Evolutionary conservation across 1,140 invertebrate genomes (phyloP).

Genomic region (Trichomalopsis sarcophagae): DNA sequence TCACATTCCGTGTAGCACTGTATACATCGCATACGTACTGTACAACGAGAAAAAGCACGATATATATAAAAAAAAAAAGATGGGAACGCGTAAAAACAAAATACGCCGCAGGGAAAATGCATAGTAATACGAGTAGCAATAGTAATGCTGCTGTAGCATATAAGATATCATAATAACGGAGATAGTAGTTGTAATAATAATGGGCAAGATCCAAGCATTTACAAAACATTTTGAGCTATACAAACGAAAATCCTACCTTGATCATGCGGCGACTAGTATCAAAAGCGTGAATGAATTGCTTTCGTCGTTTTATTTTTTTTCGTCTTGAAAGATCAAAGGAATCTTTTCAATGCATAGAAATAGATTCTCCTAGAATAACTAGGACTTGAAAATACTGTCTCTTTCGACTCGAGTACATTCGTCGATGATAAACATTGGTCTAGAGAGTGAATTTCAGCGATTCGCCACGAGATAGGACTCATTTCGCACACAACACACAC

Average conservation of each 20-base stretch:
- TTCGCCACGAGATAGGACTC: slow-evolving; percentile 49
- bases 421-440: background rate
- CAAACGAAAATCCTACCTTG: slow-evolving; percentile 53
- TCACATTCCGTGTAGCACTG: background rate
- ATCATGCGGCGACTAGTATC: slow-evolving; percentile 49
- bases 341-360: background rate
- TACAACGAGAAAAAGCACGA: slow-evolving; percentile 44
- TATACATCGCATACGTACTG: slow-evolving; percentile 22
- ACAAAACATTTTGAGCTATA: slow-evolving; percentile 57
- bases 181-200: slow-evolving; percentile 38
- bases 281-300: slow-evolving; percentile 28
- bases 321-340: background rate
- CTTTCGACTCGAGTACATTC: background rate
- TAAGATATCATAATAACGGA: slow-evolving; percentile 39
- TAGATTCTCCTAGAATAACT: background rate
- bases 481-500: background rate
- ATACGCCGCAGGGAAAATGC: background rate
- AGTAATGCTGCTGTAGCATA: background rate
- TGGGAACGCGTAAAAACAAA: background rate
- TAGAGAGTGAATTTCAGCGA: background rate
- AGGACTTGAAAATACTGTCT: background rate
- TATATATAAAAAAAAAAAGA: slow-evolving; percentile 1
- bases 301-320: background rate
- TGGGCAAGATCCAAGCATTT: slow-evolving; percentile 63
- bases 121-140: background rate